Base-by-base conservation (phyloP, 2,888 invertebrate genomes). In the Ormia ochracea region DNA sequence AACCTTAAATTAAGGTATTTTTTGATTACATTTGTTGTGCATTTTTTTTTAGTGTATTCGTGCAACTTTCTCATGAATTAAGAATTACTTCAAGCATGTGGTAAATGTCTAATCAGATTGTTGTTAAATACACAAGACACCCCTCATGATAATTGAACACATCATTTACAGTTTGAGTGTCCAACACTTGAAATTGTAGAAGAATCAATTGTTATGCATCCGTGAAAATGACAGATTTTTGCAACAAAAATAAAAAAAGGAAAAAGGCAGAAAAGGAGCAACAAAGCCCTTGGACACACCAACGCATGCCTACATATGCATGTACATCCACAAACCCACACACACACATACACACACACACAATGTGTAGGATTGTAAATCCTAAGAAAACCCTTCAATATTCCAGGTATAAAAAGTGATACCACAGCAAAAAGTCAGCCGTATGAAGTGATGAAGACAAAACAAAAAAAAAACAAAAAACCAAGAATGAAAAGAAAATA, bases 341-440 rank as follows among this genome's bases (percentile, higher is more conserved):
- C 19, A 14, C 54, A 48, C 5, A 26, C 10, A 69, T 36, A 48
- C 31, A 75, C n/a, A 66, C 9, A 41, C 5, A 17, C 4, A 45
- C 48, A 50, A 28, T 14, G 28, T 76, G 81, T 83, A n/a, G n/a
- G n/a, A n/a, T n/a, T n/a, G 83, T 84, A 82, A 85, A 86, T 88
- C 88, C 88, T 83, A 84, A 86, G 88, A 88, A 88, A 88, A 87
- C 85, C 86, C 86, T 86, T 86, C 83, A 87, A 87, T 87, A 87
- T 88, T 88, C 88, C 86, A 85, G 85, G 87, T 87, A 88, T 86
- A 83, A 83, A 83, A 83, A 85, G 82, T 82, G 82, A 76, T 70
- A 59, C 54, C 70, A 65, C n/a, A 65, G 9, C 56, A 61, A 48
- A 28, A 10, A 43, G 56, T 58, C 23, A 52, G 7, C 21, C 50